These are phyloP conservation scores for Poliocrania exsul DNA, from an alignment of 2,797 vertebrate genomes.

Conservation along the genomic window DNA sequence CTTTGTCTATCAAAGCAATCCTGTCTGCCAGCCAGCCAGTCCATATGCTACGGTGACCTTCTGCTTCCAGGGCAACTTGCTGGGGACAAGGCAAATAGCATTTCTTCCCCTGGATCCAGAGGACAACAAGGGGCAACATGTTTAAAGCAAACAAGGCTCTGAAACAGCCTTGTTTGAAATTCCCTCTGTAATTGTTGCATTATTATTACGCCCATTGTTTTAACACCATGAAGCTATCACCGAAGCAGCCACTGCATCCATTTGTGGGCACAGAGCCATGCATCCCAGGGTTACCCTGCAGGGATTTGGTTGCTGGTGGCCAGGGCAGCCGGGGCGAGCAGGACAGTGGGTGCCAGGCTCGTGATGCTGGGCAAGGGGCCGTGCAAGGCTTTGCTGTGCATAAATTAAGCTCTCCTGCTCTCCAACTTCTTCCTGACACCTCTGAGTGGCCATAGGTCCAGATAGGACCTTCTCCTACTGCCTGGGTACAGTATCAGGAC, in stretches of 20 bases:
- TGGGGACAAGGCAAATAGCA: background rate
- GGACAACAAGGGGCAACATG: background rate
- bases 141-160: background rate
- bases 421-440: background rate
- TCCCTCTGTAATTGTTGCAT: background rate
- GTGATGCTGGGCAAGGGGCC: rapidly evolving
- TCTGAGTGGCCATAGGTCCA: rapidly evolving
- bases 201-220: background rate
- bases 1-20: background rate
- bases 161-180: background rate
- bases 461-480: background rate
- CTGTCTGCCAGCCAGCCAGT: background rate
- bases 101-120: background rate
- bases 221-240: background rate
- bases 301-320: background rate
- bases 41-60: background rate
- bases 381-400: background rate
- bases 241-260: background rate
- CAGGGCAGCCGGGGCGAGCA: background rate
- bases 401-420: background rate
- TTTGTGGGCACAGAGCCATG: background rate
- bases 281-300: rapidly evolving
- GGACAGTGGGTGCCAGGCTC: rapidly evolving
- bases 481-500: rapidly evolving
- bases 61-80: background rate